Evolutionary conservation across 2,888 invertebrate species (phyloP), one percentile per base, ranked within the genome.

Genomic region (Hoplodrina ambigua): DNA sequence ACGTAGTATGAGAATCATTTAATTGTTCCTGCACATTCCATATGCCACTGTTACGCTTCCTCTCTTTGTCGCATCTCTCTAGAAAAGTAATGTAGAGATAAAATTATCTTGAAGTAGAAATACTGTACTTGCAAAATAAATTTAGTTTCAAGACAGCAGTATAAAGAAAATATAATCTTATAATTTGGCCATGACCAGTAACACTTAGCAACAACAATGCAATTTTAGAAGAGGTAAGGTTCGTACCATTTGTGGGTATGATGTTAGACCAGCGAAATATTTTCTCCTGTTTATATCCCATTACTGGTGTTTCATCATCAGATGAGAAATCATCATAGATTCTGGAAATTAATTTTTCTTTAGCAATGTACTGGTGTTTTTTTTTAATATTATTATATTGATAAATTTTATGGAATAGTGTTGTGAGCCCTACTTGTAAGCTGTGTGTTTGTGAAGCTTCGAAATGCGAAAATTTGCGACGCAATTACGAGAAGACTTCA

Each of bases 1-100:
- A 95, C n/a, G 95, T 95, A 74, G 93, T 94, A 0, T 94, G 93
- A 69, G 91, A 88, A 8, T 88, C 89, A 60, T 94, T 94, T 63
- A 94, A 62, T 77, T 91, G 91, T 69, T 41, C 41, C 4, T 11
- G 13, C 46, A 15, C 46, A 46, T 46, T 46, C 41, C 41, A 17
- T 17, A 17, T 90, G 84, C 60, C 77, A 50, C 2, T 50, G n/a
- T 17, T 15, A 6, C 2, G 15, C 15, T 46, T 17, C 3, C 46
- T 6, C 6, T 46, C 46, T 15, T 17, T 10, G 15, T 41, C 1
- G 8, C 41, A 4, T 17, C 15, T 17, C 17, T 8, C 52, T 61
- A 25, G 49, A 71, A 71, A 4, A 25, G 20, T 46, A 37, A 7
- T n/a, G 20, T 6, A 46, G 5, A 20, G 15, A 1, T 30, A n/a